These are phyloP conservation scores for Gallinago paraguaiae DNA, from an alignment of 2,113 vertebrate species.

Conservation along the genomic window DNA sequence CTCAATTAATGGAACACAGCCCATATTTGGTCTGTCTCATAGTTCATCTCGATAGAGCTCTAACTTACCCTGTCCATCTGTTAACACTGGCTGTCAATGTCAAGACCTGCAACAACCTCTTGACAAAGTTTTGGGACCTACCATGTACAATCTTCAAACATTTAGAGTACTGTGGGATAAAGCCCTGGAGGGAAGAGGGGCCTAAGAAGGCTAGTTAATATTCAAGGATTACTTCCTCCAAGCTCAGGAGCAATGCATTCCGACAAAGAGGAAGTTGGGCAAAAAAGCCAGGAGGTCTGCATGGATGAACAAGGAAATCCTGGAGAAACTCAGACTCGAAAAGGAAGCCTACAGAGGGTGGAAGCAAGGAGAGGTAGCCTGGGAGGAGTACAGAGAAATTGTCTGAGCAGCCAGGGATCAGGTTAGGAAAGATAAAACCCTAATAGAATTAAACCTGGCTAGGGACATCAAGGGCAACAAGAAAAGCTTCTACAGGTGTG, in stretches of 20 bases:
- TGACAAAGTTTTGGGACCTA: neutral
- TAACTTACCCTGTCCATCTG: neutral
- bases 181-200: neutral
- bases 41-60: neutral
- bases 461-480: neutral
- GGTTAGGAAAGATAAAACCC: neutral
- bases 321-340: neutral
- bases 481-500: neutral
- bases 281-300: neutral
- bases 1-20: neutral
- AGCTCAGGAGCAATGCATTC: neutral
- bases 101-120: neutral
- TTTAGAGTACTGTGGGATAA: neutral
- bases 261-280: neutral
- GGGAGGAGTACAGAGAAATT: neutral
- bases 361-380: neutral
- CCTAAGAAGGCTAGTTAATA: neutral
- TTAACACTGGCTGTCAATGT: neutral
- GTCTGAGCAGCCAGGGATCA: neutral
- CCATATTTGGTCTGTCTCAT: neutral
- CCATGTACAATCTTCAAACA: neutral
- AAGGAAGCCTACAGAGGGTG: neutral
- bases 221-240: neutral
- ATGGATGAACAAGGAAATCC: neutral
- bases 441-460: neutral